phyloP scores from a whole-genome alignment of 2,888 invertebrate species.

The Acrocyrtus sp. region DNA sequence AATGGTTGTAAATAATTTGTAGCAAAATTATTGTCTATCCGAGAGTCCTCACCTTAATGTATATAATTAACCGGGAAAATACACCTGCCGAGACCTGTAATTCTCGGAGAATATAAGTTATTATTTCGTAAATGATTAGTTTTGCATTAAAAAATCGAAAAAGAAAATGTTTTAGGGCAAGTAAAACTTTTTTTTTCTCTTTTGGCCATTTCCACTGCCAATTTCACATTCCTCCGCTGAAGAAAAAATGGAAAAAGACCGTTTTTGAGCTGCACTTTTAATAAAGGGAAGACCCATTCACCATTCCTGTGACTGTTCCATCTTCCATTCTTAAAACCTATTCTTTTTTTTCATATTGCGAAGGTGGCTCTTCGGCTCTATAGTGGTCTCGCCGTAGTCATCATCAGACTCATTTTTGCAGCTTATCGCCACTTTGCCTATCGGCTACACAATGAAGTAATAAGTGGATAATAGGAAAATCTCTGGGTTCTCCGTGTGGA shows the following conservation, averaged over 20 bases:
- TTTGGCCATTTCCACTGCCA: too few species aligned
- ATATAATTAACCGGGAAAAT: constrained; percentile 38
- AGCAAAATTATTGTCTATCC: neutral
- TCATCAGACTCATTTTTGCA: constrained; percentile 12
- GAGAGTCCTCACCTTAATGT: constrained; percentile 17
- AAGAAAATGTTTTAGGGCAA: constrained; percentile 14
- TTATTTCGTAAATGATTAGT: constrained; percentile 40
- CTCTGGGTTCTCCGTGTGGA: too few species aligned
- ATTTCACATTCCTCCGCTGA: too few species aligned
- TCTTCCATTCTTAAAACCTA: too few species aligned
- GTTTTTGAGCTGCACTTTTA: too few species aligned
- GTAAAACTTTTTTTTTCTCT: too few species aligned
- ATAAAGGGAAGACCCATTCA: too few species aligned
- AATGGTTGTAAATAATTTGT: constrained; percentile 20
- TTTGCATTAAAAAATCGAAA: constrained; percentile 21
- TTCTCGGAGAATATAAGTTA: constrained; percentile 38
- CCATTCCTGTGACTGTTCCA: too few species aligned
- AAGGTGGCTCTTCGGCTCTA: too few species aligned
- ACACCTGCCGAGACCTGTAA: constrained; percentile 34
- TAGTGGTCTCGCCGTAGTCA: constrained; percentile 3
- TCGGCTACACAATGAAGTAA: constrained; percentile 40
- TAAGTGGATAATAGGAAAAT: constrained; percentile 42
- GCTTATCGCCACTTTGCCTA: constrained; percentile 36
- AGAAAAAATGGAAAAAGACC: too few species aligned
- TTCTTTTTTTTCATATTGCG: too few species aligned